Conservation (phyloP, 2,113 vertebrate species). For the Daubentonia madagascariensis region DNA sequence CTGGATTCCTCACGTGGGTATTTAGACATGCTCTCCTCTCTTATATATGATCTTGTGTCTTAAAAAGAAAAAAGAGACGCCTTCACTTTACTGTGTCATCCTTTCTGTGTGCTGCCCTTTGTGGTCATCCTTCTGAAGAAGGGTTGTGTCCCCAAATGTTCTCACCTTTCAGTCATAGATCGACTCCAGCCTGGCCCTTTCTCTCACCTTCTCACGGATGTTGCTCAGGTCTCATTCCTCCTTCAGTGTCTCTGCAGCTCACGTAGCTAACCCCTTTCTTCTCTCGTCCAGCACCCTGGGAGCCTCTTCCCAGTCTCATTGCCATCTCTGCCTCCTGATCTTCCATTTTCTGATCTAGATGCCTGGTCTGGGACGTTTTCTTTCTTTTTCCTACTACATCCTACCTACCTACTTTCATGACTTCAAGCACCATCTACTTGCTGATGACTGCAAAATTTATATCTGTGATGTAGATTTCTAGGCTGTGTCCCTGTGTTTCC, state of each 20-base stretch:
- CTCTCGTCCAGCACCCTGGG: not conserved
- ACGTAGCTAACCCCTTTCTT: not conserved
- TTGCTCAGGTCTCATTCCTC: not conserved
- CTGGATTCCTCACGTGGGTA: not conserved
- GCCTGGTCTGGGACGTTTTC: not conserved
- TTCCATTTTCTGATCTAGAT: not conserved
- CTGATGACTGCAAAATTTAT: not conserved
- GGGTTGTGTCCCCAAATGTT: not conserved
- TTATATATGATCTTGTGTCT: not conserved
- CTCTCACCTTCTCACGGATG: not conserved
- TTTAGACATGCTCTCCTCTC: not conserved
- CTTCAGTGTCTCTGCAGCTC: not conserved
- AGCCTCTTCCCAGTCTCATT: not conserved
- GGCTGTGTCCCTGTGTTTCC: not conserved
- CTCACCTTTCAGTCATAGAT: not conserved
- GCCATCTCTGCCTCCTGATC: not conserved
- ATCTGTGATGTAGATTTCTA: not conserved
- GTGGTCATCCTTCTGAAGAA: not conserved
- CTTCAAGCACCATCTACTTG: not conserved
- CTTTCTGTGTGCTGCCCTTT: not conserved
- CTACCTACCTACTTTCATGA: not conserved
- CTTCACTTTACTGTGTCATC: not conserved
- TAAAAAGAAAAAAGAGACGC: not conserved
- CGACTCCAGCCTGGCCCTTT: not conserved
- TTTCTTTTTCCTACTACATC: not conserved